Percentiles rank a stretch among this genome's conserved stretches.
phyloP scores from a whole-genome alignment of 1,140 invertebrate genomes.

The Cydia amplana region DNA sequence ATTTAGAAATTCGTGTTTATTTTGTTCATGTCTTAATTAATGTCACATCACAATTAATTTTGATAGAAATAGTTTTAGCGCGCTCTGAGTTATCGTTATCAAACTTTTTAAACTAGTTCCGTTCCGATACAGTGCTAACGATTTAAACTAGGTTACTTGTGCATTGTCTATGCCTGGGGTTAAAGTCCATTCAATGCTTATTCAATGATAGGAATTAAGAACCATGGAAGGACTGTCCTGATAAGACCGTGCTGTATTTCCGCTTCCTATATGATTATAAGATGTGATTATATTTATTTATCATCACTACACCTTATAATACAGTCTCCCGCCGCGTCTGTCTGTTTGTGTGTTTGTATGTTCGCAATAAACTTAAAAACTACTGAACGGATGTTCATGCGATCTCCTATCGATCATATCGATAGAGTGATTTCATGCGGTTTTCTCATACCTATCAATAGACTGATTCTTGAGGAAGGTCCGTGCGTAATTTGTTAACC shows the following conservation, averaged over 20 bases:
- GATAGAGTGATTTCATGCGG: too few species aligned
- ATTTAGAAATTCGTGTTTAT: not conserved
- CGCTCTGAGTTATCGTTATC: not conserved
- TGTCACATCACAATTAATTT: not conserved
- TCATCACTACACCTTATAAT: too few species aligned
- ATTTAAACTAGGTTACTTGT: not conserved
- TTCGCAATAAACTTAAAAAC: too few species aligned
- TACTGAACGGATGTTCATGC: too few species aligned
- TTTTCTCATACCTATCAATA: too few species aligned
- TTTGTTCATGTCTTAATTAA: not conserved
- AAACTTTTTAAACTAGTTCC: not conserved
- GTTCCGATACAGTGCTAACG: not conserved
- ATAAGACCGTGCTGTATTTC: not conserved
- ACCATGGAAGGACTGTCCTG: too few species aligned
- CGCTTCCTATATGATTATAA: not conserved
- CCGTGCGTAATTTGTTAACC: too few species aligned
- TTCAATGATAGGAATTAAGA: not conserved
- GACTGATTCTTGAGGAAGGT: too few species aligned
- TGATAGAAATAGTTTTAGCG: not conserved
- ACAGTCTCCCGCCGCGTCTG: too few species aligned
- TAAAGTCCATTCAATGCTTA: slow-evolving; percentile 5
- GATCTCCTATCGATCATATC: too few species aligned
- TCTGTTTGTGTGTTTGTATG: too few species aligned
- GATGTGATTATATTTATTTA: not conserved
- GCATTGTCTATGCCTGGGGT: not conserved